Percentiles rank a stretch among this genome's conserved stretches.
phyloP scores from a whole-genome alignment of 2,888 invertebrate genomes.

The Aethes cnicana region DNA sequence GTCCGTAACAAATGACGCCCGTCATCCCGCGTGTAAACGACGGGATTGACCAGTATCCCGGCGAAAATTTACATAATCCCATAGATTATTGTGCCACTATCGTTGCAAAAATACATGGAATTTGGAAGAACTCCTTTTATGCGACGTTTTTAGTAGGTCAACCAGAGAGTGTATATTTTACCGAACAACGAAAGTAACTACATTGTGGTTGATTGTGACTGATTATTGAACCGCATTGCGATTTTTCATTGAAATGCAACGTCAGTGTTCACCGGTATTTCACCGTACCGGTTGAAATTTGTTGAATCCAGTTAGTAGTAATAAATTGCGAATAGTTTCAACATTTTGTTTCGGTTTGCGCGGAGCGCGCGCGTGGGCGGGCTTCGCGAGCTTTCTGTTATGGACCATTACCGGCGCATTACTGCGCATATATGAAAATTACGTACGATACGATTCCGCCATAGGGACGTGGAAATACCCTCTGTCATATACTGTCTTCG shows the following conservation, averaged over 20 bases:
- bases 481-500: slow-evolving; percentile 40
- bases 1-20: slow-evolving; percentile 5
- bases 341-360: slow-evolving; percentile 55
- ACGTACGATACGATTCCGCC: slow-evolving; percentile 57
- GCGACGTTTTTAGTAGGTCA: too few relatives aligned
- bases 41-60: slow-evolving; percentile 18
- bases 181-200: too few relatives aligned
- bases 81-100: slow-evolving; percentile 1
- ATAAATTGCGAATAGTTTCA: slow-evolving; percentile 54
- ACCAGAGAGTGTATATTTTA: too few relatives aligned
- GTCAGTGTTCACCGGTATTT: slow-evolving; percentile 48
- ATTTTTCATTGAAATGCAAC: slow-evolving; percentile 12
- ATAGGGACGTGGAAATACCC: slow-evolving; percentile 47
- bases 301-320: slow-evolving; percentile 47
- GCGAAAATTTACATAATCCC: slow-evolving; percentile 24
- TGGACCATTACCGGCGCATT: slow-evolving; percentile 68
- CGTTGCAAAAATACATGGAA: slow-evolving; percentile 6
- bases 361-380: slow-evolving; percentile 35
- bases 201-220: neutral
- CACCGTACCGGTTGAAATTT: slow-evolving; percentile 46
- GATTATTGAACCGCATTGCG: neutral
- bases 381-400: slow-evolving; percentile 62
- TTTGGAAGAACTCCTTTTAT: too few relatives aligned
- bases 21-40: slow-evolving; percentile 13
- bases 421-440: slow-evolving; percentile 66